Percentiles rank a stretch among this genome's conserved stretches.
Evolutionary conservation across 2,797 vertebrate species (phyloP).

Genomic region (Leptodactylus fallax): DNA sequence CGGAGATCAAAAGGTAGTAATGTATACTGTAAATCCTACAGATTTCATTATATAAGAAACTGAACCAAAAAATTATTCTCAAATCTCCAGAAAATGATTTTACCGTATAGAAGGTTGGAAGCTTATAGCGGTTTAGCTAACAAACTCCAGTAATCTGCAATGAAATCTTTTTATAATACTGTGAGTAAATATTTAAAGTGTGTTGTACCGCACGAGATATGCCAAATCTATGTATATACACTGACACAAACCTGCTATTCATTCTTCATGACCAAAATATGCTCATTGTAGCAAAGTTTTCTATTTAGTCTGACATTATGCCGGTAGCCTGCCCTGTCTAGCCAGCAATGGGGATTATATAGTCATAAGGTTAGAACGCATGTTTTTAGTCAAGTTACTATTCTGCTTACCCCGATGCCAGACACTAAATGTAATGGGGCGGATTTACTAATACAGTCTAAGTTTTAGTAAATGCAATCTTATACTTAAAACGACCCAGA

Average conservation of each 20-base stretch:
- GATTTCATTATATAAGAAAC: not conserved
- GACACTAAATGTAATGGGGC: not conserved
- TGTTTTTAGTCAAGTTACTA: slow-evolving; percentile 6
- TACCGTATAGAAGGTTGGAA: not conserved
- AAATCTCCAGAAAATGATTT: slow-evolving; percentile 37
- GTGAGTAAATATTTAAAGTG: slow-evolving; percentile 45
- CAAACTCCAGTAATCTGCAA: slow-evolving; percentile 27
- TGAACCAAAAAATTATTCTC: not conserved
- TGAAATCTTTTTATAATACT: slow-evolving; percentile 36
- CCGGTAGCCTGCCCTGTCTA: slow-evolving; percentile 30
- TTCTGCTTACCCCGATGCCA: not conserved
- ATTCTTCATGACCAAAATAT: slow-evolving; percentile 46
- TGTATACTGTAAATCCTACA: not conserved
- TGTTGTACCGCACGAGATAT: not conserved
- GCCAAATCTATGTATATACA: slow-evolving; percentile 37
- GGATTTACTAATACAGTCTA: too few species aligned
- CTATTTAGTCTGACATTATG: slow-evolving; percentile 47
- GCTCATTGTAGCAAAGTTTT: slow-evolving; percentile 23
- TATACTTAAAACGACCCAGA: too few species aligned
- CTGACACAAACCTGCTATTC: slow-evolving; percentile 44
- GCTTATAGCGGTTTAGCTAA: slow-evolving; percentile 31
- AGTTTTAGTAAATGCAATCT: too few species aligned
- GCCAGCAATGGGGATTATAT: slow-evolving; percentile 9
- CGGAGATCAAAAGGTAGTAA: too few species aligned
- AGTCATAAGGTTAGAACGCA: not conserved